phyloP scores from a whole-genome alignment of 2,797 vertebrate species.

The Trachurus trachurus region DNA sequence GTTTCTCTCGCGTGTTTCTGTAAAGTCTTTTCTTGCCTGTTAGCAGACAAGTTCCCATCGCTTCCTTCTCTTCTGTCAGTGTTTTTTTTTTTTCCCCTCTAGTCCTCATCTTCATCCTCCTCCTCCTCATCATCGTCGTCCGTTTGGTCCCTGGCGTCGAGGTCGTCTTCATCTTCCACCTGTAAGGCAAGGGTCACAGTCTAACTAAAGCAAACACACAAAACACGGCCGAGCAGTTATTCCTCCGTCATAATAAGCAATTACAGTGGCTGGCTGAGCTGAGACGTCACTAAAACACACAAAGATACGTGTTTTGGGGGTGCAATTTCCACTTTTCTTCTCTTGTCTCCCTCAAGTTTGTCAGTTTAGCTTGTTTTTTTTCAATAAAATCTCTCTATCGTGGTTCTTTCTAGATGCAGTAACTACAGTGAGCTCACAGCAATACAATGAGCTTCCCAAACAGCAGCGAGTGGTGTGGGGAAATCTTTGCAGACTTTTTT shows the following conservation, averaged over 20 bases:
- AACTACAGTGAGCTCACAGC: neutral
- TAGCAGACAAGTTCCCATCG: slow-evolving; percentile 35
- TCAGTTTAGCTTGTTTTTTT: neutral
- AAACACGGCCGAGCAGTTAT: slow-evolving; percentile 43
- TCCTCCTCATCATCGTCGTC: slow-evolving; percentile 89
- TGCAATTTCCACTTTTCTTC: neutral
- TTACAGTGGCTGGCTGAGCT: no score
- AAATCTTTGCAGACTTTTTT: no score
- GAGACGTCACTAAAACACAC: neutral
- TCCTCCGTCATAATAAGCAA: slow-evolving; percentile 2
- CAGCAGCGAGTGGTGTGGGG: no score
- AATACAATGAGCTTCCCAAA: neutral
- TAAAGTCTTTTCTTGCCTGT: slow-evolving; percentile 55
- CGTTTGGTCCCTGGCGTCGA: slow-evolving; percentile 91
- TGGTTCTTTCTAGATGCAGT: neutral
- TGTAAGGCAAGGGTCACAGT: slow-evolving; percentile 75
- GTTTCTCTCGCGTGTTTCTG: slow-evolving; percentile 58
- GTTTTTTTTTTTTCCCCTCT: slow-evolving; percentile 48
- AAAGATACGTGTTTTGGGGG: neutral
- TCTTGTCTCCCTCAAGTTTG: neutral
- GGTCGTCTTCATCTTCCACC: slow-evolving; percentile 97
- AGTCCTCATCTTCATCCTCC: slow-evolving; percentile 82
- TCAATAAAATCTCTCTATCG: neutral
- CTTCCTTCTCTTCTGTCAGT: slow-evolving; percentile 61
- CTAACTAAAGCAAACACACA: slow-evolving; percentile 70